These are phyloP conservation scores for Phrynosoma platyrhinos DNA, from an alignment of 2,113 vertebrate species.

Conservation along the genomic window DNA sequence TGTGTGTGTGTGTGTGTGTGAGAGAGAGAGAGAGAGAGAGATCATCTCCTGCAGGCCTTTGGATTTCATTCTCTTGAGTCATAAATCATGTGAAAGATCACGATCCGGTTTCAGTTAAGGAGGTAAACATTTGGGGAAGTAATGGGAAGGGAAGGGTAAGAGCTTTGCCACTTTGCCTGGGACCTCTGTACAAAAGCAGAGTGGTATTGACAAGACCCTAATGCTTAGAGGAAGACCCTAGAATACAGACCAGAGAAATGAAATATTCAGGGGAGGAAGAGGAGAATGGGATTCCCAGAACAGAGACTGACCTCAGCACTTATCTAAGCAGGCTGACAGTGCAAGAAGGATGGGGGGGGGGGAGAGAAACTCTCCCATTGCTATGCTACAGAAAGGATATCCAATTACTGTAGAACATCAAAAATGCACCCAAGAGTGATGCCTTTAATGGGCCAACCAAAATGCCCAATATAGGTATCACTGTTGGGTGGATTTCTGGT, in stretches of 20 bases:
- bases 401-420: too few species aligned
- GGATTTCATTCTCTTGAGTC: slow-evolving; percentile 15
- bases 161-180: not conserved
- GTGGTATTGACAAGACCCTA: not conserved
- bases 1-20: too few species aligned
- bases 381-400: not conserved
- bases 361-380: not conserved
- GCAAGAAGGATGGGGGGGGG: not conserved
- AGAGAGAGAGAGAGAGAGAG: not conserved
- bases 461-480: too few species aligned
- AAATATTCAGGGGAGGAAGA: too few species aligned
- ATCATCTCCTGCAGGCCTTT: not conserved
- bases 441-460: too few species aligned
- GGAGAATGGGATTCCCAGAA: not conserved
- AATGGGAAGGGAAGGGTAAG: too few species aligned
- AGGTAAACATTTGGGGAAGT: not conserved
- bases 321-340: not conserved
- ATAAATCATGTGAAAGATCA: not conserved
- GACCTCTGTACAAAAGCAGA: not conserved
- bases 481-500: too few species aligned
- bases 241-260: not conserved
- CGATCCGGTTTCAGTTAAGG: not conserved
- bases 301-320: not conserved
- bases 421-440: too few species aligned
- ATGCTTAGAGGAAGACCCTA: not conserved